A percentile compares a stretch with the other conserved stretches of the same genome.
These are phyloP conservation scores for Malthinus seriepunctatus DNA, from an alignment of 2,888 invertebrate genomes.

Conservation along the genomic window DNA sequence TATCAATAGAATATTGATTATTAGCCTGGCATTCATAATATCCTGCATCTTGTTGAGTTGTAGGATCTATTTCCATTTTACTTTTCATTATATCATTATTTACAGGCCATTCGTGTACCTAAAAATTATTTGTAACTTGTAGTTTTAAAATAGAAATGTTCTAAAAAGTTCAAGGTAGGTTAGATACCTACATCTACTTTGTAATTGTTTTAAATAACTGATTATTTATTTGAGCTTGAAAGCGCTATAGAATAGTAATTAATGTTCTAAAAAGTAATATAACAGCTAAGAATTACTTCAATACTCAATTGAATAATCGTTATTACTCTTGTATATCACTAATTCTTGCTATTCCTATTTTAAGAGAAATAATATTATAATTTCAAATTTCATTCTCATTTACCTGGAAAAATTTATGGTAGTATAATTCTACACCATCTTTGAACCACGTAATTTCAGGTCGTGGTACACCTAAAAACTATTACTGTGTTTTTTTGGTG, in stretches of 20 bases:
- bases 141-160: not conserved
- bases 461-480: slow-evolving; percentile 61
- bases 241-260: too few species aligned
- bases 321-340: too few species aligned
- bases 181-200: too few species aligned
- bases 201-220: too few species aligned
- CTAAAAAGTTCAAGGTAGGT: too few species aligned
- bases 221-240: too few species aligned
- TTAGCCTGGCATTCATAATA: slow-evolving; percentile 75
- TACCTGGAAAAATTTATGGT: slow-evolving; percentile 72
- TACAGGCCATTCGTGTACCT: slow-evolving; percentile 70
- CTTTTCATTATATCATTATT: slow-evolving; percentile 69
- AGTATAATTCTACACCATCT: slow-evolving; percentile 75
- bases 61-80: slow-evolving; percentile 76
- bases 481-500: not conserved
- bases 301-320: too few species aligned
- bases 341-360: too few species aligned
- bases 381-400: too few species aligned
- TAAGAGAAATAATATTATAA: too few species aligned
- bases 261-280: too few species aligned
- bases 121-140: slow-evolving; percentile 33
- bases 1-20: slow-evolving; percentile 71
- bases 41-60: slow-evolving; percentile 72
- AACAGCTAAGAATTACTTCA: too few species aligned
- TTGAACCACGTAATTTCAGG: slow-evolving; percentile 80